These are phyloP conservation scores for Drosophila fulvimacula DNA, from an alignment of 2,888 invertebrate species.

Conservation along the genomic window DNA sequence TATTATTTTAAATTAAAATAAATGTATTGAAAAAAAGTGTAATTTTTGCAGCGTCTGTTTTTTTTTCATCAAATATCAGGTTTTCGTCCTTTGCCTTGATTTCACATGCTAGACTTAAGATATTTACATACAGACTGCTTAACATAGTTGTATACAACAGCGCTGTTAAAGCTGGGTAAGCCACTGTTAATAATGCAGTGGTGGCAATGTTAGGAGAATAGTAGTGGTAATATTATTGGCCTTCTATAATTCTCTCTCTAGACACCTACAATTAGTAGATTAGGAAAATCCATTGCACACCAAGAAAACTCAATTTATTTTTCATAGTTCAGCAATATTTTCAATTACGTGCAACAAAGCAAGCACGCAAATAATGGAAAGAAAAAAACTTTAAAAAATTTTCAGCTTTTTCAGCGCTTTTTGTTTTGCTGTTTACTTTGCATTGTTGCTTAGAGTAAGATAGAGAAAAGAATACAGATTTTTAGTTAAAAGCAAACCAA, in stretches of 20 bases:
- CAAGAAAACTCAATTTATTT: background rate
- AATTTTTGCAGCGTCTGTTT: too few species aligned
- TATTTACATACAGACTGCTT: too few species aligned
- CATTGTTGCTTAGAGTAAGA: background rate
- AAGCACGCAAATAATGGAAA: background rate
- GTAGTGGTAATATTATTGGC: background rate
- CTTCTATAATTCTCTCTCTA: background rate
- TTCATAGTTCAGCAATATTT: conserved; percentile 4
- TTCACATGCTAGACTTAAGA: background rate
- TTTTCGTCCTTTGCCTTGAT: background rate
- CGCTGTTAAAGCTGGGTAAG: background rate
- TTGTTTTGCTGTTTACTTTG: conserved; percentile 1
- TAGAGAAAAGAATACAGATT: conserved; percentile 20
- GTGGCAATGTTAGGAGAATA: background rate
- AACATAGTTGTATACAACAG: background rate
- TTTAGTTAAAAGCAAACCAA: conserved; percentile 20
- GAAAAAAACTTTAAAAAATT: background rate
- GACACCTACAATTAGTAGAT: background rate
- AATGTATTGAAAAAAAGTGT: too few species aligned
- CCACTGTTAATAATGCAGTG: background rate
- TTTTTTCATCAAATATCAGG: too few species aligned
- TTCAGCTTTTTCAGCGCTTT: conserved; percentile 2
- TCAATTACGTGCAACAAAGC: conserved; percentile 10
- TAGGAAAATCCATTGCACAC: background rate
- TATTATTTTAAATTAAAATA: too few species aligned